Evolutionary conservation across 2,113 vertebrate species (phyloP), one percentile per base, ranked within the genome.

Genomic region (Girardinichthys multiradiatus): DNA sequence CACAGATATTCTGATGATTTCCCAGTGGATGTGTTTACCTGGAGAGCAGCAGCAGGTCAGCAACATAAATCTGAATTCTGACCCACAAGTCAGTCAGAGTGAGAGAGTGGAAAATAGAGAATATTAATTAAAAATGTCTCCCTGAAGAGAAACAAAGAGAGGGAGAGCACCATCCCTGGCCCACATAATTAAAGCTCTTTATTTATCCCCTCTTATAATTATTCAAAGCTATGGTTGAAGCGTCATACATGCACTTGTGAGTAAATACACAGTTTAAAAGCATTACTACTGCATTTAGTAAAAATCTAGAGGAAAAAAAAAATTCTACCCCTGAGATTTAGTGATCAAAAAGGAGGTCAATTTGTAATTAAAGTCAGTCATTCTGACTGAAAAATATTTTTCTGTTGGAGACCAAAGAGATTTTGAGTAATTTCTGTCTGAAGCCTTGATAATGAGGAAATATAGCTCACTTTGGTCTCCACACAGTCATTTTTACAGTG

Each of bases 61-160:
- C 57, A 30, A 6, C 64, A 70, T 73, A 74, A 70, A 69, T 76
- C 30, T 59, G 33, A 74, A 64, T 59, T 65, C 57, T 68, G 62
- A 69, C 2, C 17, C 27, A 72, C 24, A 11, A n/a, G 27, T 73
- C 27, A 57, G 30, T 57, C 21, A 45, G 64, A 28, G 51, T 9
- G 33, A 37, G 72, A 64, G 57, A 30, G 45, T 60, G 60, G 35
- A 26, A 80, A 73, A 86, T 82, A 88, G 33, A 64, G 57, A 76
- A 90, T 82, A 91, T 92, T 91, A 91, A 93, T 94, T 90, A 88
- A 88, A 91, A 90, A 80, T 80, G 79, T 82, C 78, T 92, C 91
- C 92, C 91, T 64, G 35, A 88, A 90, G 93, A 87, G 60, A n/a
- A 54, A 54, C 24, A 24, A 17, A 17, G 17, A 45, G 42, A 5